These are phyloP conservation scores for Smittia aterrima DNA, from an alignment of 2,888 invertebrate genomes.

Conservation along the genomic window DNA sequence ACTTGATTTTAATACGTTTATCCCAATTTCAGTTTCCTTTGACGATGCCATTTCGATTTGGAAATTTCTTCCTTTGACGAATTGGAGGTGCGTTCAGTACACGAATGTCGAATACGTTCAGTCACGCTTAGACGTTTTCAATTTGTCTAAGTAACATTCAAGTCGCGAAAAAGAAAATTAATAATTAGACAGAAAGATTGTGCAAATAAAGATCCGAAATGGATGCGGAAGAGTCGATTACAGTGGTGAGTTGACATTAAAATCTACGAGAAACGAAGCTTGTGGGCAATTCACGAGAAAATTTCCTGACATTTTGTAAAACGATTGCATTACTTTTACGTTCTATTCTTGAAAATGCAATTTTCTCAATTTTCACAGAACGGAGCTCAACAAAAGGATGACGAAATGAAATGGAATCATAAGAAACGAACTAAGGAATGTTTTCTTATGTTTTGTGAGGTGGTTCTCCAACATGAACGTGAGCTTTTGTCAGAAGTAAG, in stretches of 20 bases:
- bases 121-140: too few species aligned
- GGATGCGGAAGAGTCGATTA: constrained; percentile 27
- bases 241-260: not conserved
- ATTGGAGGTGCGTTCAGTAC: too few species aligned
- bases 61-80: too few species aligned
- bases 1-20: too few species aligned
- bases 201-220: not conserved
- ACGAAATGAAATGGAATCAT: constrained; percentile 29
- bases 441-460: constrained; percentile 54
- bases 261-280: not conserved
- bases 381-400: constrained; percentile 33
- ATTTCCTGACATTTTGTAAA: not conserved
- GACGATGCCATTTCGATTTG: too few species aligned
- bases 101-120: too few species aligned
- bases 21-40: too few species aligned
- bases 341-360: not conserved
- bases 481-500: constrained; percentile 50
- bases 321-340: not conserved
- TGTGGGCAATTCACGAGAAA: not conserved
- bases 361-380: constrained; percentile 35
- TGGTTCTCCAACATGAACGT: constrained; percentile 54
- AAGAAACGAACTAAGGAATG: constrained; percentile 51
- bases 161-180: too few species aligned
- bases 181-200: too few species aligned
- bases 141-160: too few species aligned